A percentile compares a stretch with the other conserved stretches of the same genome.
Evolutionary conservation across 2,888 invertebrate species (phyloP).

Genomic region (Leptinotarsa peninsularis): DNA sequence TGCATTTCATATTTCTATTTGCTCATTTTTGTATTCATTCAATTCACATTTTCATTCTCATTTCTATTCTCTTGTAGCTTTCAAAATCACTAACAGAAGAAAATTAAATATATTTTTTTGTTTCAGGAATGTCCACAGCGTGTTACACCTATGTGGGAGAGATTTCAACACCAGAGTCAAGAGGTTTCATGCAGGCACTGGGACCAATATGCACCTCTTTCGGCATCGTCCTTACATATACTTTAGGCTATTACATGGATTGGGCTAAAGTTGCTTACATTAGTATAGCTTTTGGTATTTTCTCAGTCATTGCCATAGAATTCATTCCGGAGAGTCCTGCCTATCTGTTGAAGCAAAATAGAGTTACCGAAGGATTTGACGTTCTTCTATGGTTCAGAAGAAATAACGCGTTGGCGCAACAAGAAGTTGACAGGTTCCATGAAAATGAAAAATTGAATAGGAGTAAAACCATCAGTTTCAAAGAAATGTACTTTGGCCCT

Average conservation of each 20-base stretch:
- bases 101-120: slow-evolving; percentile 14
- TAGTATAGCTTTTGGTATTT: slow-evolving; percentile 70
- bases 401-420: slow-evolving; percentile 73
- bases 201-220: slow-evolving; percentile 80
- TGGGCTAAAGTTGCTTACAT: slow-evolving; percentile 77
- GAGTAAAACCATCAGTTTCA: slow-evolving; percentile 46
- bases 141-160: slow-evolving; percentile 78
- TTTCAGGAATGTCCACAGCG: slow-evolving; percentile 76
- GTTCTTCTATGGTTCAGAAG: slow-evolving; percentile 76
- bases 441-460: slow-evolving; percentile 46
- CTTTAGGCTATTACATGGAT: slow-evolving; percentile 74
- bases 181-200: slow-evolving; percentile 77
- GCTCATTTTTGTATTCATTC: too few relatives aligned
- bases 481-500: slow-evolving; percentile 64
- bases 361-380: slow-evolving; percentile 70
- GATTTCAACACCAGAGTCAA: slow-evolving; percentile 75
- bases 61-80: too few relatives aligned
- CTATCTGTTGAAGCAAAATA: slow-evolving; percentile 74
- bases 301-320: slow-evolving; percentile 72
- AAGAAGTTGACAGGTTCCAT: slow-evolving; percentile 70
- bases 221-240: slow-evolving; percentile 78
- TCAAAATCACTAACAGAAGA: too few relatives aligned
- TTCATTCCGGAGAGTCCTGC: slow-evolving; percentile 78
- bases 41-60: too few relatives aligned
- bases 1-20: too few relatives aligned